Conservation (phyloP, 2,888 invertebrate species). For the Taenaris catops region DNA sequence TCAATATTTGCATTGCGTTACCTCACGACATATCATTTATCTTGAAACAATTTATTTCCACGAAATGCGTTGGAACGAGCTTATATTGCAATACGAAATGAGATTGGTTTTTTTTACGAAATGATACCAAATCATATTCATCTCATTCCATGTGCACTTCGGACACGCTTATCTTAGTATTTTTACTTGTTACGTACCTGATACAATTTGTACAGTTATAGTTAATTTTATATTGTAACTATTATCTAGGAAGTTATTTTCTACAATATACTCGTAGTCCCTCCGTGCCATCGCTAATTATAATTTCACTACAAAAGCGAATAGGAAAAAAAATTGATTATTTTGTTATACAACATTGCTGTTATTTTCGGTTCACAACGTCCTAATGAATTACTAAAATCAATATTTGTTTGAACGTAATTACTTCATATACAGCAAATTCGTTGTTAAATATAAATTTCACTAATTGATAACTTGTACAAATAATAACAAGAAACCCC, state of each 20-base stretch:
- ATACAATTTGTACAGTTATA: slow-evolving; percentile 54
- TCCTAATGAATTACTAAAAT: too few relatives aligned
- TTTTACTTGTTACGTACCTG: slow-evolving; percentile 63
- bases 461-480: too few relatives aligned
- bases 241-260: slow-evolving; percentile 15
- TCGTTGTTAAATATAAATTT: too few relatives aligned
- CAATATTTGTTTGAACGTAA: too few relatives aligned
- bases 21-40: neutral
- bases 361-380: too few relatives aligned
- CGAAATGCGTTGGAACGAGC: neutral
- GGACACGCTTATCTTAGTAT: slow-evolving; percentile 44
- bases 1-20: too few relatives aligned
- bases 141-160: slow-evolving; percentile 52
- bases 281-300: slow-evolving; percentile 17
- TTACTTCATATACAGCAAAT: too few relatives aligned
- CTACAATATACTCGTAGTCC: slow-evolving; percentile 13
- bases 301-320: too few relatives aligned
- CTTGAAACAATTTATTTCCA: too few relatives aligned
- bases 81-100: slow-evolving; percentile 12
- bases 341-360: too few relatives aligned
- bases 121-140: slow-evolving; percentile 14
- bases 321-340: too few relatives aligned
- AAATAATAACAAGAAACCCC: too few relatives aligned
- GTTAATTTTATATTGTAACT: slow-evolving; percentile 40
- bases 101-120: slow-evolving; percentile 10